Conservation (phyloP, 2,113 vertebrate species). For the Tricholaema leucomelas region DNA sequence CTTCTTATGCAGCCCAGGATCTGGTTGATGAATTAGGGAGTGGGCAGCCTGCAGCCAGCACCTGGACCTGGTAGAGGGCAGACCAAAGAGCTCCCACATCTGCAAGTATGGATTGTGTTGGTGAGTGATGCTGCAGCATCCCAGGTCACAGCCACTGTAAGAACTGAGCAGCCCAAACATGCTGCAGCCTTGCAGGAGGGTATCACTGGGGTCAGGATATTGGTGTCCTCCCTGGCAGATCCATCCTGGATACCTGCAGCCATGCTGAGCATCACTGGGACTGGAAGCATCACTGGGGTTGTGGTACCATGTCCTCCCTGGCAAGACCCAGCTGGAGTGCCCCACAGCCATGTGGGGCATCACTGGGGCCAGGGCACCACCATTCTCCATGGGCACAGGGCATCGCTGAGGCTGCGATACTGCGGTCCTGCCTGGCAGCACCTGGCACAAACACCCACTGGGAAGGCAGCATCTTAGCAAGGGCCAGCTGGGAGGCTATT, state of each 20-base stretch:
- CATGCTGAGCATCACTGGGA: background rate
- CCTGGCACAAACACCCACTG: background rate
- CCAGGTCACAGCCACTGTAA: background rate
- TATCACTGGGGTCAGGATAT: background rate
- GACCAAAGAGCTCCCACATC: background rate
- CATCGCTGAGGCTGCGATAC: too few species aligned
- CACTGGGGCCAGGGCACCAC: background rate
- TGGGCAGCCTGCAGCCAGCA: accelerated
- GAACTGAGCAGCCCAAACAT: background rate
- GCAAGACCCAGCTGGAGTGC: background rate
- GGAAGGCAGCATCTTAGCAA: background rate
- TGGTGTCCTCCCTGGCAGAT: accelerated
- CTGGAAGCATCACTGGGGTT: too few species aligned
- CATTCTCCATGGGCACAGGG: background rate
- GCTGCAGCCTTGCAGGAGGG: accelerated
- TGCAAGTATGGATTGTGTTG: background rate
- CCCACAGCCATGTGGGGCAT: background rate
- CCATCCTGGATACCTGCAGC: background rate
- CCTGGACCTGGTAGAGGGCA: accelerated
- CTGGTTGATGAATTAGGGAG: too few species aligned
- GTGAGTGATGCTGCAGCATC: background rate
- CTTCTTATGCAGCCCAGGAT: too few species aligned
- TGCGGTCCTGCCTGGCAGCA: background rate
- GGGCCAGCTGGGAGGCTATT: background rate
- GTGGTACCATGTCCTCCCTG: too few species aligned